A percentile compares a stretch with the other conserved stretches of the same genome.
These are phyloP conservation scores for Ceratotherium simum DNA, from an alignment of 2,113 vertebrate species.

Conservation along the genomic window DNA sequence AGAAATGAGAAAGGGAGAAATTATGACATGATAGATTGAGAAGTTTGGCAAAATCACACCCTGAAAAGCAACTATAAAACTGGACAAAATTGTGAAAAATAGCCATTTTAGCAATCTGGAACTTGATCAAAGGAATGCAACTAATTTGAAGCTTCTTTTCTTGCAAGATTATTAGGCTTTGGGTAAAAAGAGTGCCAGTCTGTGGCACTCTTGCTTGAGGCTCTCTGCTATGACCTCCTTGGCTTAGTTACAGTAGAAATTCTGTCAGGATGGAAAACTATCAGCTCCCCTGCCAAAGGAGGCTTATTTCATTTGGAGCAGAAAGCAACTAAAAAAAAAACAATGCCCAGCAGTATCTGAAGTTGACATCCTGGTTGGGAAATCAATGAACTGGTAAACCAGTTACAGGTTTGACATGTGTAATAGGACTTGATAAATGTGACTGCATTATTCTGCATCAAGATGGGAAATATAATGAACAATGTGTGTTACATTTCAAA, in stretches of 20 bases:
- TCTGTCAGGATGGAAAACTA: neutral
- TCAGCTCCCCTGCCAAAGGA: neutral
- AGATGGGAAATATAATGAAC: neutral
- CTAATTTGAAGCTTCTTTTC: neutral
- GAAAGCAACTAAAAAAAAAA: neutral
- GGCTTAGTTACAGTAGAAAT: neutral
- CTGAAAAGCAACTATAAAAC: neutral
- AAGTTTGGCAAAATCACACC: neutral
- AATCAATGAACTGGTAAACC: neutral
- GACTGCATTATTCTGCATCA: neutral
- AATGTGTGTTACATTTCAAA: neutral
- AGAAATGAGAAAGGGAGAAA: neutral
- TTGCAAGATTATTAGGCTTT: neutral
- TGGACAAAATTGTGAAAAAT: neutral
- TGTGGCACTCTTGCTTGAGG: neutral
- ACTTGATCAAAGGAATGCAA: neutral
- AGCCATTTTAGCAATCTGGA: neutral
- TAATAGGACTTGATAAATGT: neutral
- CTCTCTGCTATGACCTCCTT: neutral
- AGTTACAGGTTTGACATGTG: neutral
- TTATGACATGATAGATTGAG: neutral
- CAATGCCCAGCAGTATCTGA: neutral
- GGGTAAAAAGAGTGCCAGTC: neutral
- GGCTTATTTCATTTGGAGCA: neutral
- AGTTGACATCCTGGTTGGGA: neutral